Conservation (phyloP, 2,113 vertebrate species). For the Pollimyrus isidori region DNA sequence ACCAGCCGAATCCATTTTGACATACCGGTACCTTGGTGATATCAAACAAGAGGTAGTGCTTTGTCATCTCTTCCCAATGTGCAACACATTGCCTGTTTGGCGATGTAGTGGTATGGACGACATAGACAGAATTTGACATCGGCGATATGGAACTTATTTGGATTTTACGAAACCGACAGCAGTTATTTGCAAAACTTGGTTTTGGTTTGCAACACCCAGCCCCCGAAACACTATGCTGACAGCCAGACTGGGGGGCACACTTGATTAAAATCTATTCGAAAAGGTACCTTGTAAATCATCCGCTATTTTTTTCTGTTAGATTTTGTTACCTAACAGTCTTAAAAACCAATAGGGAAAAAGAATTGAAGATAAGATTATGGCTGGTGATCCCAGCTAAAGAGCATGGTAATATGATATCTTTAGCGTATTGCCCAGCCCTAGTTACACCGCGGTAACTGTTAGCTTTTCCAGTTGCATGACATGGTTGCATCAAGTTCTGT, state of each 20-base stretch:
- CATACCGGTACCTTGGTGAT: background rate
- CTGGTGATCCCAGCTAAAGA: background rate
- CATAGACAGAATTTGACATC: background rate
- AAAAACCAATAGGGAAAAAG: background rate
- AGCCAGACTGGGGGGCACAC: background rate
- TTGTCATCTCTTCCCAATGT: background rate
- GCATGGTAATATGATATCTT: background rate
- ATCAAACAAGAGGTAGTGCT: background rate
- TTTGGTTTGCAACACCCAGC: background rate
- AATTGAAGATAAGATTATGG: background rate
- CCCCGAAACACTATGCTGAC: background rate
- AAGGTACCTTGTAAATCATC: background rate
- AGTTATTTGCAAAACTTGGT: background rate
- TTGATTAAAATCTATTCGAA: background rate
- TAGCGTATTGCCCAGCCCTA: background rate
- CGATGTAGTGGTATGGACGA: background rate
- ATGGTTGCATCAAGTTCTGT: background rate
- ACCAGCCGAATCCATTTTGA: background rate
- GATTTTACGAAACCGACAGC: background rate
- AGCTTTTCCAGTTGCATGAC: background rate
- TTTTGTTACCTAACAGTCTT: too few relatives aligned
- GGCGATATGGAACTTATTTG: background rate
- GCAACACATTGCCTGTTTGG: background rate
- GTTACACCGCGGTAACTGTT: background rate
- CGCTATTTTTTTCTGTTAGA: background rate